Percentiles rank a stretch among this genome's conserved stretches.
These are phyloP conservation scores for Caranx ignobilis DNA, from an alignment of 2,113 vertebrate species.

Conservation along the genomic window DNA sequence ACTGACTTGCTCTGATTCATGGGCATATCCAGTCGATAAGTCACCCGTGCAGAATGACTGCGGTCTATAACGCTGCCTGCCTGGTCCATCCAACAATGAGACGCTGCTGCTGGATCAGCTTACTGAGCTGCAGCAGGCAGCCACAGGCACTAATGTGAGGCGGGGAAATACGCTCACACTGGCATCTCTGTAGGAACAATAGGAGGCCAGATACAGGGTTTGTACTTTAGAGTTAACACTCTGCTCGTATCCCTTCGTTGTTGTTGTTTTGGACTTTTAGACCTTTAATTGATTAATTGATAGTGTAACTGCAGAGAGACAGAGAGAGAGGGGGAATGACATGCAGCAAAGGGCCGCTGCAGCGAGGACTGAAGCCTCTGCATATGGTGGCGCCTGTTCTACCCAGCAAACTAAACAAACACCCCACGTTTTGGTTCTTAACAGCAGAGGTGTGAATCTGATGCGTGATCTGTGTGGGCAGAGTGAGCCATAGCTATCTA, in stretches of 20 bases:
- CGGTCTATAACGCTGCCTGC: slow-evolving; percentile 25
- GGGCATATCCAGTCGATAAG: slow-evolving; percentile 63
- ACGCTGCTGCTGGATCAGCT: slow-evolving; percentile 22
- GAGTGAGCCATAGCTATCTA: neutral
- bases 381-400: too few relatives aligned
- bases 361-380: too few relatives aligned
- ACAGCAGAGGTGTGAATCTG: slow-evolving; percentile 20
- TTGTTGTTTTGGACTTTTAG: too few relatives aligned
- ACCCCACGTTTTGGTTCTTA: too few relatives aligned
- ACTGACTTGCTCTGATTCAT: slow-evolving; percentile 70
- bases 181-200: slow-evolving; percentile 7
- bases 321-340: too few relatives aligned
- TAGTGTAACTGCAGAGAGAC: too few relatives aligned
- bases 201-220: neutral
- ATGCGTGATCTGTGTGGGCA: slow-evolving; percentile 23
- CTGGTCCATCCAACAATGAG: slow-evolving; percentile 22
- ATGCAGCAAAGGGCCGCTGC: too few relatives aligned
- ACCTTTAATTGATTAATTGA: too few relatives aligned
- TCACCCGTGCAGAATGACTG: slow-evolving; percentile 60
- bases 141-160: slow-evolving; percentile 7
- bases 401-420: too few relatives aligned
- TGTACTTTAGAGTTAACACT: too few relatives aligned
- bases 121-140: slow-evolving; percentile 31
- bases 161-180: slow-evolving; percentile 11
- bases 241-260: neutral